Evolutionary conservation across 2,797 vertebrate species (phyloP).

Genomic region (Eulemur coronatus): DNA sequence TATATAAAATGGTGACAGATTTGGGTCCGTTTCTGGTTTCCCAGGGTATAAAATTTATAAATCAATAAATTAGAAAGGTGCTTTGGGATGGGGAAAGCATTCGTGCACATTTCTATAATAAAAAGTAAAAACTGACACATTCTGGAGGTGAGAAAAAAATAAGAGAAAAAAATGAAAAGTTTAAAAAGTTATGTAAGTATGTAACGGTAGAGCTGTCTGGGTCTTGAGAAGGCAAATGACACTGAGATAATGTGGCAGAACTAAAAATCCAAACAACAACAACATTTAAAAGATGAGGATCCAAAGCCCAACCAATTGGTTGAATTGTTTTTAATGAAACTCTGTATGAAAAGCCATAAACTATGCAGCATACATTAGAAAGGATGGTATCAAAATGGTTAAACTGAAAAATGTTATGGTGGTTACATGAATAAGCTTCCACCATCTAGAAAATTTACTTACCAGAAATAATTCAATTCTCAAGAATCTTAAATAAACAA

Average conservation of each 20-base stretch:
- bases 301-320: slow-evolving; percentile 10
- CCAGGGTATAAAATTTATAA: not conserved
- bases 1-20: slow-evolving; percentile 46
- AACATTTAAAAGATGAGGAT: not conserved
- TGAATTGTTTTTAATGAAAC: not conserved
- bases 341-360: slow-evolving; percentile 36
- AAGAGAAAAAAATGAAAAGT: not conserved
- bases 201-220: not conserved
- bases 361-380: not conserved
- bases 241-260: slow-evolving; percentile 6
- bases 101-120: not conserved
- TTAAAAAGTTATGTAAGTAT: slow-evolving; percentile 1
- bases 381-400: slow-evolving; percentile 25
- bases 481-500: slow-evolving; percentile 30
- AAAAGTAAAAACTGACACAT: slow-evolving; percentile 25
- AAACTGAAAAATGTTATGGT: slow-evolving; percentile 25
- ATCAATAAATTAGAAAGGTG: slow-evolving; percentile 31
- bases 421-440: slow-evolving; percentile 26
- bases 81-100: slow-evolving; percentile 26
- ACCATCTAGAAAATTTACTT: slow-evolving; percentile 33
- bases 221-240: not conserved
- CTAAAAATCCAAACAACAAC: not conserved
- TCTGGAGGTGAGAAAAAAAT: not conserved
- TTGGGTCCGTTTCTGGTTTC: not conserved
- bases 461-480: slow-evolving; percentile 19